Percentiles rank a stretch among this genome's conserved stretches.
These are phyloP conservation scores for Drosophila athabasca DNA, from an alignment of 1,140 invertebrate genomes.

Conservation along the genomic window DNA sequence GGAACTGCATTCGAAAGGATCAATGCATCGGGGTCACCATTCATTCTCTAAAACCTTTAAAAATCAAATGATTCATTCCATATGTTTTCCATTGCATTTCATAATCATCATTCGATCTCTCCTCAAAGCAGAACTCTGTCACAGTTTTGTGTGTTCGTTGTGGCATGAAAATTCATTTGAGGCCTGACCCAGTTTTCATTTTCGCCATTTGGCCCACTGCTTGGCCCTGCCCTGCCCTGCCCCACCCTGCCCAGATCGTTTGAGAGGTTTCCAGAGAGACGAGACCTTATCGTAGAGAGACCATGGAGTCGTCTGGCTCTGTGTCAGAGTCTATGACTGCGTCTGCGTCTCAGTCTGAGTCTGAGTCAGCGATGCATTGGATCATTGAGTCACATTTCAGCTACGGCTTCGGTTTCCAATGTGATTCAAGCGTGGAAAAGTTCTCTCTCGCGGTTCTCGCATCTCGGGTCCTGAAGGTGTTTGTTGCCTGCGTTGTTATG, in stretches of 20 bases:
- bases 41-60: no score
- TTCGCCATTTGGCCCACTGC: constrained; percentile 9
- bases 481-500: constrained; percentile 29
- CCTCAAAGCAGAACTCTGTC: constrained; percentile 20
- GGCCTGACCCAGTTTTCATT: constrained; percentile 55
- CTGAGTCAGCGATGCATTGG: constrained; percentile 36
- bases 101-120: constrained; percentile 27
- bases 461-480: constrained; percentile 24
- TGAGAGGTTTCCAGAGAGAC: neutral
- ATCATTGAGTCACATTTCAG: constrained; percentile 23
- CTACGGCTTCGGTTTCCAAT: constrained; percentile 15
- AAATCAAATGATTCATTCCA: no score
- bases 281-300: neutral
- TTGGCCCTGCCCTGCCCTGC: constrained; percentile 6
- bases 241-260: no score
- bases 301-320: constrained; percentile 1
- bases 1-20: no score
- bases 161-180: constrained; percentile 58
- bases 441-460: neutral
- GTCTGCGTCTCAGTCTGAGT: neutral
- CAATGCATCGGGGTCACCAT: no score
- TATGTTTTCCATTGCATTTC: no score
- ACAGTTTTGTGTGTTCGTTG: neutral
- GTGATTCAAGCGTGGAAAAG: constrained; percentile 39
- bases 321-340: no score